These are phyloP conservation scores for Varanus salvator DNA, from an alignment of 2,113 vertebrate species.

Conservation along the genomic window DNA sequence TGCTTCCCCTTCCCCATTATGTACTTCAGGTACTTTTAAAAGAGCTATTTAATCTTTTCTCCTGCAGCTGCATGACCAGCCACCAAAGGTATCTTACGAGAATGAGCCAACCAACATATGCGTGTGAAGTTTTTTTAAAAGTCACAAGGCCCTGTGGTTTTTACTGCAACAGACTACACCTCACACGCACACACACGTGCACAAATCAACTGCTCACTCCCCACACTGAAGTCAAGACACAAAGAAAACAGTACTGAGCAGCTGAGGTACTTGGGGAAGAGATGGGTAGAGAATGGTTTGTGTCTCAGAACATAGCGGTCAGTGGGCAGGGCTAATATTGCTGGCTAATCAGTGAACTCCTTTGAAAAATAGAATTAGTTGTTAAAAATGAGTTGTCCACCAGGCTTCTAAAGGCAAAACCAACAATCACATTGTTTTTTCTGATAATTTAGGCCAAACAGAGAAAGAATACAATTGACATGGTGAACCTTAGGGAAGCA, in stretches of 20 bases:
- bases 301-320: not conserved
- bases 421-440: not conserved
- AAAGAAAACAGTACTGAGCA: not conserved
- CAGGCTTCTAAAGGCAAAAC: not conserved
- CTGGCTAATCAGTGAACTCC: not conserved
- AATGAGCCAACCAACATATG: not conserved
- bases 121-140: too few relatives aligned
- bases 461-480: not conserved
- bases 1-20: not conserved
- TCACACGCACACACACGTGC: not conserved
- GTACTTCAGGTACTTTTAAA: not conserved
- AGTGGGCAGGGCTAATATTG: not conserved
- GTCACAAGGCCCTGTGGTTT: not conserved
- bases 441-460: conserved; percentile 14
- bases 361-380: not conserved
- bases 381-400: not conserved
- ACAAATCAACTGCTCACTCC: not conserved
- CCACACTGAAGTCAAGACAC: not conserved
- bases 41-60: not conserved
- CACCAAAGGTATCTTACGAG: not conserved
- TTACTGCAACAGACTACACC: too few relatives aligned
- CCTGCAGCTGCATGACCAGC: not conserved
- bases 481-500: not conserved
- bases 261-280: not conserved
- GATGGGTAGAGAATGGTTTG: not conserved